These are phyloP conservation scores for Baccha elongata DNA, from an alignment of 2,888 invertebrate genomes.

Conservation along the genomic window DNA sequence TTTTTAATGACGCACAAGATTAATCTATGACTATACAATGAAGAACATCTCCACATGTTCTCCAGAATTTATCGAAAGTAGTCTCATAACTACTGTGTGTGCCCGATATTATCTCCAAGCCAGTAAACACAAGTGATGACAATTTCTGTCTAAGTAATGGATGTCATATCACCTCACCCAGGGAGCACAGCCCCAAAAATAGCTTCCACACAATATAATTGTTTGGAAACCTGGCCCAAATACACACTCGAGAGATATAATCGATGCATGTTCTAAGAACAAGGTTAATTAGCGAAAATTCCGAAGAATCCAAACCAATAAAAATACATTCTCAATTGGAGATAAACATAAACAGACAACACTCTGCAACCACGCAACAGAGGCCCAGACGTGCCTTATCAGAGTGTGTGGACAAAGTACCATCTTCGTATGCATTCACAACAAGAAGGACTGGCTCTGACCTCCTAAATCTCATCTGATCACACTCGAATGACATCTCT, in stretches of 20 bases:
- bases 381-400: neutral
- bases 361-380: neutral
- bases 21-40: slow-evolving; percentile 44
- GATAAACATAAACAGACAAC: slow-evolving; percentile 37
- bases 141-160: slow-evolving; percentile 57
- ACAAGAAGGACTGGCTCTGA: slow-evolving; percentile 71
- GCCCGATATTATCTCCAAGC: slow-evolving; percentile 54
- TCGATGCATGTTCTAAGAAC: slow-evolving; percentile 71
- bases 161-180: slow-evolving; percentile 70
- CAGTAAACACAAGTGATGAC: slow-evolving; percentile 67
- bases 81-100: slow-evolving; percentile 60
- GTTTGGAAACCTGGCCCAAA: no score
- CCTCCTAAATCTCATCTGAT: slow-evolving; percentile 74
- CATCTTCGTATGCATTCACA: neutral
- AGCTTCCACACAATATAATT: slow-evolving; percentile 73
- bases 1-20: slow-evolving; percentile 36
- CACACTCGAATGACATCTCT: slow-evolving; percentile 73
- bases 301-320: slow-evolving; percentile 69
- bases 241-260: slow-evolving; percentile 59
- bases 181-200: slow-evolving; percentile 66
- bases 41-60: slow-evolving; percentile 52
- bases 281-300: slow-evolving; percentile 69
- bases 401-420: slow-evolving; percentile 11
- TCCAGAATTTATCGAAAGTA: slow-evolving; percentile 46
- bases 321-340: slow-evolving; percentile 70